These are phyloP conservation scores for Myocastor coypus DNA, from an alignment of 2,113 vertebrate genomes.

Conservation along the genomic window DNA sequence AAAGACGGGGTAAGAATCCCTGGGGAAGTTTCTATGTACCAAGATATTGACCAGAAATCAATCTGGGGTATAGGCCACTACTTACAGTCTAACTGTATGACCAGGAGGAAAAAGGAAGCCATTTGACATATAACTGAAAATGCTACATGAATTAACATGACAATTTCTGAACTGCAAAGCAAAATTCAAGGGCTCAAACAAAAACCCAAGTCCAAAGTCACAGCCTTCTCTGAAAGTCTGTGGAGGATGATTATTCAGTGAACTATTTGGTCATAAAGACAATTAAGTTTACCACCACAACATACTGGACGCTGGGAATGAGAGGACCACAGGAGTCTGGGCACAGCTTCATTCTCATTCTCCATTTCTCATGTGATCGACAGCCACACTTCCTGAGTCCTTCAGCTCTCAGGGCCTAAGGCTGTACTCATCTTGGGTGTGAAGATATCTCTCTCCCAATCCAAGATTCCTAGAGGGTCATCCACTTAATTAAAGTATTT, in stretches of 20 bases:
- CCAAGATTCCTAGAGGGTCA: slow-evolving; percentile 51
- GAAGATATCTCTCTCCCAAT: slow-evolving; percentile 11
- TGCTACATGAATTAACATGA: not conserved
- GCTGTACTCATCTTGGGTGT: slow-evolving; percentile 29
- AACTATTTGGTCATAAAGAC: not conserved
- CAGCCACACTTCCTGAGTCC: not conserved
- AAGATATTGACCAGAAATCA: not conserved
- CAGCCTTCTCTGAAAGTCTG: not conserved
- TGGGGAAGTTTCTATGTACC: not conserved
- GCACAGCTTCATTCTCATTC: not conserved
- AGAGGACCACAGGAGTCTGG: not conserved
- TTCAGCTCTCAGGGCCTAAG: not conserved
- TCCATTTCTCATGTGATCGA: slow-evolving; percentile 21
- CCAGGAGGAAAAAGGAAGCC: not conserved
- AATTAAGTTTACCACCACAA: not conserved
- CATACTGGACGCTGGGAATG: not conserved
- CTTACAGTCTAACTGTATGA: not conserved
- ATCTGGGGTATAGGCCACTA: not conserved
- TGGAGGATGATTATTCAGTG: not conserved
- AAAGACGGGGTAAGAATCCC: not conserved
- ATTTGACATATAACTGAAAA: not conserved
- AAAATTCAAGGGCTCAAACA: not conserved
- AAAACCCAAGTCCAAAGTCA: not conserved
- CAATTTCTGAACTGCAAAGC: not conserved
- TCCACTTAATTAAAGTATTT: slow-evolving; percentile 69